Evolutionary conservation across 2,113 vertebrate genomes (phyloP).

Genomic region (Phycodurus eques): DNA sequence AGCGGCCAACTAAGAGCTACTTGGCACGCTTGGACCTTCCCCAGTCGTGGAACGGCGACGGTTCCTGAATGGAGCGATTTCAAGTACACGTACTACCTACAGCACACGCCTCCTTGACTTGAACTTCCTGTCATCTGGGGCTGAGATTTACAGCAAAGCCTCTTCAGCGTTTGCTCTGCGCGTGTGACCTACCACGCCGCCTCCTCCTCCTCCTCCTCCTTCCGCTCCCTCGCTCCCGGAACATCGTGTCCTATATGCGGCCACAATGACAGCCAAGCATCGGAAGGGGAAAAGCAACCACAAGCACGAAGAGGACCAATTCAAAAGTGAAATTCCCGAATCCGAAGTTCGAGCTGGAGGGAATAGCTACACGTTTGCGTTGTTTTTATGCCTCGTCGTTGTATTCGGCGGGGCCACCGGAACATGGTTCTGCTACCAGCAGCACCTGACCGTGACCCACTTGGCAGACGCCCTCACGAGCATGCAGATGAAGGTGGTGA

Average conservation of each 20-base stretch:
- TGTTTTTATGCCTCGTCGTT: conserved; percentile 52
- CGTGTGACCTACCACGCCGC: conserved; percentile 4
- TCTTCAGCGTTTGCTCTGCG: conserved; percentile 17
- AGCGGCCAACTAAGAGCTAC: conserved; percentile 2
- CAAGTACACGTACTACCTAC: not conserved
- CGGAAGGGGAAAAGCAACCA: conserved; percentile 68
- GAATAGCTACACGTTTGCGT: conserved; percentile 24
- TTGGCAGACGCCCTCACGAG: conserved; percentile 64
- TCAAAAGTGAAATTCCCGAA: conserved; percentile 52
- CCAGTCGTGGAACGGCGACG: conserved; percentile 25
- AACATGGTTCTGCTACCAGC: conserved; percentile 70
- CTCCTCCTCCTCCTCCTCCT: not conserved
- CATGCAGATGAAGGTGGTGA: conserved; percentile 68
- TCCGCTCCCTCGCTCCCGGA: conserved; percentile 25
- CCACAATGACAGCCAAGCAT: conserved; percentile 74
- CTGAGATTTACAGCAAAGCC: conserved; percentile 10
- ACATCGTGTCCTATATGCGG: conserved; percentile 52
- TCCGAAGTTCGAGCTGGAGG: conserved; percentile 49
- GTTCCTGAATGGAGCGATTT: conserved; percentile 35
- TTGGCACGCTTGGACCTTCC: conserved; percentile 23
- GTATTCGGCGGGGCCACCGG: conserved; percentile 43
- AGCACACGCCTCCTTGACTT: conserved; percentile 46
- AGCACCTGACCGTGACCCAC: conserved; percentile 66
- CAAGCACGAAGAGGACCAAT: conserved; percentile 66
- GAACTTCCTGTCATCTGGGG: conserved; percentile 18